Conservation (phyloP, 2,797 vertebrate genomes). For the Nasua narica region DNA sequence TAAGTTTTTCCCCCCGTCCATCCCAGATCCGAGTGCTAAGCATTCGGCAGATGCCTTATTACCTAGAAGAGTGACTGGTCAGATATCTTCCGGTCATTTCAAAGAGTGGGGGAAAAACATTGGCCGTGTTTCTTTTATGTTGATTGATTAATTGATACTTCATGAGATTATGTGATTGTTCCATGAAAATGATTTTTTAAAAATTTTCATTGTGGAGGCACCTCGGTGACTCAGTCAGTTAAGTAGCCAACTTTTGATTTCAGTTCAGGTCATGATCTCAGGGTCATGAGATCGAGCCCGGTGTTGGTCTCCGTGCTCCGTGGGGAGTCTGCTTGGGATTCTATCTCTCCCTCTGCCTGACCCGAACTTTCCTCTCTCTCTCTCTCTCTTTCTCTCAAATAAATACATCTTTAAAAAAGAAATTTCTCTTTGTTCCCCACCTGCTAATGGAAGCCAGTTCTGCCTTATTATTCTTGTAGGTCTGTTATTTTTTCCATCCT, state of each 20-base stretch:
- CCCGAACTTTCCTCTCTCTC: neutral
- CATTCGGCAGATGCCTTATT: neutral
- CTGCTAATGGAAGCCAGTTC: neutral
- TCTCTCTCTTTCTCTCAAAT: neutral
- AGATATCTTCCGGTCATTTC: neutral
- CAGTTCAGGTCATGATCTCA: neutral
- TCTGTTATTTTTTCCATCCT: neutral
- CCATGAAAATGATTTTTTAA: neutral
- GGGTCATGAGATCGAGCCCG: neutral
- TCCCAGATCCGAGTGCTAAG: no score
- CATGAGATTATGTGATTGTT: neutral
- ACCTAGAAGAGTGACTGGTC: neutral
- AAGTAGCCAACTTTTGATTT: neutral
- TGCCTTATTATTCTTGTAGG: rapidly evolving
- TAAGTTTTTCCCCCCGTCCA: neutral
- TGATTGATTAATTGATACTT: neutral
- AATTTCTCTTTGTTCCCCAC: neutral
- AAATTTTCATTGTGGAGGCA: neutral
- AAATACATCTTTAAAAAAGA: neutral
- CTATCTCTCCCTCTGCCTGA: neutral
- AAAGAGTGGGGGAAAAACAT: neutral
- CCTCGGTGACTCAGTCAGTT: neutral
- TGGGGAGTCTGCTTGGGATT: neutral
- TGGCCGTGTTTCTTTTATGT: neutral
- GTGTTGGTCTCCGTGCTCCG: neutral